phyloP scores from a whole-genome alignment of 2,113 vertebrate genomes.

The Pithys albifrons region DNA sequence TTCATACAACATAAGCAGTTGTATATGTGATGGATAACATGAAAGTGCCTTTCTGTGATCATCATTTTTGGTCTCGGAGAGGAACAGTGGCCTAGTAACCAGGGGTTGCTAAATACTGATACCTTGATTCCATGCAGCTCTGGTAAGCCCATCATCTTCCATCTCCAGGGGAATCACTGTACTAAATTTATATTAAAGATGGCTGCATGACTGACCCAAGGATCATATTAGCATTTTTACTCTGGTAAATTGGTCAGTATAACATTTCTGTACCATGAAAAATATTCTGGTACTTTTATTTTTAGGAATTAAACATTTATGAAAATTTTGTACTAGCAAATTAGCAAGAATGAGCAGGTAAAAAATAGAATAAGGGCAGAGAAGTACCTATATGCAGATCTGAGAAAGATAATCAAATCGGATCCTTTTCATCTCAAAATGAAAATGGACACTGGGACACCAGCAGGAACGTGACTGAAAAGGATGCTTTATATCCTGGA shows the following conservation, averaged over 20 bases:
- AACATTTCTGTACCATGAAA: slow-evolving; percentile 42
- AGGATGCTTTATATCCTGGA: neutral
- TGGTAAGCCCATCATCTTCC: slow-evolving; percentile 1
- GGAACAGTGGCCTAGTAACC: slow-evolving; percentile 28
- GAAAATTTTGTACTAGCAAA: slow-evolving; percentile 50
- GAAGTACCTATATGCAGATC: slow-evolving; percentile 4
- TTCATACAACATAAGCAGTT: neutral
- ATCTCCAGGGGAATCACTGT: slow-evolving; percentile 29
- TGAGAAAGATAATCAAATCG: slow-evolving; percentile 12
- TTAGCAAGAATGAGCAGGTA: slow-evolving; percentile 46
- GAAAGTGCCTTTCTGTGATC: neutral
- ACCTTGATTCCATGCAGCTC: slow-evolving; percentile 3
- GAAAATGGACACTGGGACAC: neutral
- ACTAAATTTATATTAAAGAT: slow-evolving; percentile 64
- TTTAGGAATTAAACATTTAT: slow-evolving; percentile 66
- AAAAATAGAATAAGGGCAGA: slow-evolving; percentile 6
- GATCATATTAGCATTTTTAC: slow-evolving; percentile 64
- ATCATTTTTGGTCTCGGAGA: neutral
- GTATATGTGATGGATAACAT: neutral
- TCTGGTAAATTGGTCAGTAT: slow-evolving; percentile 39
- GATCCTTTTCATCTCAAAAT: slow-evolving; percentile 28
- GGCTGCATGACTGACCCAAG: slow-evolving; percentile 31
- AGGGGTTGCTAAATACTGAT: slow-evolving; percentile 24
- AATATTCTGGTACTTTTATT: slow-evolving; percentile 48
- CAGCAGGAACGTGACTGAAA: neutral